Conservation (phyloP, 2,888 invertebrate species). For the Hirtodrosophila histrioides region DNA sequence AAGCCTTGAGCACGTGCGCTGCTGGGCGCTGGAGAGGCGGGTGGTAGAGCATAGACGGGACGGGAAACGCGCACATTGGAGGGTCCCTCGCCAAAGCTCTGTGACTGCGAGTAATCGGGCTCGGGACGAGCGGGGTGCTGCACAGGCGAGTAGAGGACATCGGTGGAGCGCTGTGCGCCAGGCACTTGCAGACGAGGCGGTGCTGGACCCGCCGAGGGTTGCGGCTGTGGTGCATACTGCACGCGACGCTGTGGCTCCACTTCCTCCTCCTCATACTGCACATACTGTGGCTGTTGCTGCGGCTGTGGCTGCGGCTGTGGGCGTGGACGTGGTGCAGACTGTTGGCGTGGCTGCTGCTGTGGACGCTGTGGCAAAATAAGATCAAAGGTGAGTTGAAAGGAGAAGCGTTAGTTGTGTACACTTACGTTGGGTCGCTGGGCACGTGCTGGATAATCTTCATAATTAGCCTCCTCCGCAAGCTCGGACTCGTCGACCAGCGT, state of each 20-base stretch:
- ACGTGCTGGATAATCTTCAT: slow-evolving; percentile 83
- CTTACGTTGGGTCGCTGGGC: slow-evolving; percentile 82
- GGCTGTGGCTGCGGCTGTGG: slow-evolving; percentile 55
- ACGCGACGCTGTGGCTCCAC: slow-evolving; percentile 77
- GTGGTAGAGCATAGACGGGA: slow-evolving; percentile 82
- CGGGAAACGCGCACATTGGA: slow-evolving; percentile 82
- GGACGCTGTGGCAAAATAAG: slow-evolving; percentile 60
- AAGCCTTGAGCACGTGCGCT: slow-evolving; percentile 82
- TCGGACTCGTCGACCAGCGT: slow-evolving; percentile 86
- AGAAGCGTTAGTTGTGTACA: not conserved
- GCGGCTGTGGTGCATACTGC: slow-evolving; percentile 76
- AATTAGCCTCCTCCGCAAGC: slow-evolving; percentile 82
- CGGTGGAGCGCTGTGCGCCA: slow-evolving; percentile 82
- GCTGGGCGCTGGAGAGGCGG: slow-evolving; percentile 74
- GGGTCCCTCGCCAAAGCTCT: slow-evolving; percentile 82
- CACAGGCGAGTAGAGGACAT: slow-evolving; percentile 83
- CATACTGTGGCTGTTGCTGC: slow-evolving; percentile 79
- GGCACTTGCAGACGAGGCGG: slow-evolving; percentile 82
- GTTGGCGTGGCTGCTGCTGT: slow-evolving; percentile 53
- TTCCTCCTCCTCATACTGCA: slow-evolving; percentile 82
- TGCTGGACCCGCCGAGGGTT: slow-evolving; percentile 66
- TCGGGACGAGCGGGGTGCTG: slow-evolving; percentile 83
- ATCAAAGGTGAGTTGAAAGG: no score
- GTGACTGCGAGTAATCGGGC: slow-evolving; percentile 81
- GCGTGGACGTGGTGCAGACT: slow-evolving; percentile 9